Base-by-base conservation (phyloP, 1,140 invertebrate genomes). In the Heliconius nattereri region DNA sequence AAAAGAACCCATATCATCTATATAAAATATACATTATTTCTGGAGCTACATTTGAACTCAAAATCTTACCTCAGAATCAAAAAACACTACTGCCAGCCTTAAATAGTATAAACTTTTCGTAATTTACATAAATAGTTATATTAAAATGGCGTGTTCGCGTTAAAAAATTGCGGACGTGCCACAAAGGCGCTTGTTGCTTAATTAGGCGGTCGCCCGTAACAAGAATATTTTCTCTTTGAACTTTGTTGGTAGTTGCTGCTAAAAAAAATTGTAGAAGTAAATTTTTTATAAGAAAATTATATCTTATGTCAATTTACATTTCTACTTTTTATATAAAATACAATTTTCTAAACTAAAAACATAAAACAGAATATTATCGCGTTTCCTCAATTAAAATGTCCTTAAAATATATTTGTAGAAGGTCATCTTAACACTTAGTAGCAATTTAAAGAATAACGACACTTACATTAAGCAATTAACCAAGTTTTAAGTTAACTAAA, bases 221-320 rank as follows among this genome's bases (percentile, higher is more conserved):
- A 60, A 60, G n/a, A 60, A 60, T 20, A 26, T 60, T 60, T 60
- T 60, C 54, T 60, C 54, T 60, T 26, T 60, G 54, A 60, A 60
- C 54, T 60, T 60, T 23, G 54, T 60, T 60, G 7, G n/a, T 60
- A 23, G n/a, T 11, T 60, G 8, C 1, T 16, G 40, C 13, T 16
- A 45, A 45, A 45, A 45, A 45, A 16, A 45, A 13, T 0, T 13
- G 11, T 23, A 9, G 2, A 60, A 60, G 23, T 23, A 23, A 3
- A 3, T 0, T 23, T 60, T 60, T 60, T 60, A n/a, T 23, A 60
- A 60, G 54, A 60, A 23, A 60, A 60, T 3, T n/a, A 60, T 23
- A 60, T 60, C 9, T 60, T 60, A 23, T 60, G 0, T 23, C 19
- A 52, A 7, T 1, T 52, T 20, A 20, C 16, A 7, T 7, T 7